Conservation (phyloP, 1,140 invertebrate species). For the Thrips palmi region DNA sequence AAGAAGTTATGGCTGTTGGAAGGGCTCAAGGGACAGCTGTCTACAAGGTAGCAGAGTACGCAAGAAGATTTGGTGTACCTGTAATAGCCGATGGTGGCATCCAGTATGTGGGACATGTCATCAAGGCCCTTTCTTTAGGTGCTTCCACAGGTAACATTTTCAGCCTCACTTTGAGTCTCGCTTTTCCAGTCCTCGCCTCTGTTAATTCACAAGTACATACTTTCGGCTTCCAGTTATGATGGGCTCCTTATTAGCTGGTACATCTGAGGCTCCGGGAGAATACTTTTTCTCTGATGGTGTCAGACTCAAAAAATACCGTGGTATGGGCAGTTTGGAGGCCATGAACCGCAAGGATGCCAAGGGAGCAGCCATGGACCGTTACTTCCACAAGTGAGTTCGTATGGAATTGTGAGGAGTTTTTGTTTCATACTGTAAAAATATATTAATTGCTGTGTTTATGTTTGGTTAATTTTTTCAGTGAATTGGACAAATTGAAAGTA, state of each 20-base stretch:
- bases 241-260: conserved; percentile 91
- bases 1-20: conserved; percentile 98
- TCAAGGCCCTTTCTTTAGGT: conserved; percentile 78
- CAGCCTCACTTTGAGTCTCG: no score
- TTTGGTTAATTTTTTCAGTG: conserved; percentile 28
- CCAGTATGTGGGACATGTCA: conserved; percentile 82
- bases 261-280: conserved; percentile 91
- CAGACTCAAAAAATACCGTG: conserved; percentile 90
- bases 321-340: conserved; percentile 96
- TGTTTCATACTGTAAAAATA: no score
- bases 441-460: no score
- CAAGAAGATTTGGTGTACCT: conserved; percentile 68
- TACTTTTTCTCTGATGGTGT: conserved; percentile 96
- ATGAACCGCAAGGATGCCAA: conserved; percentile 82
- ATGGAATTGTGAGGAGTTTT: no score
- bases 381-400: conserved; percentile 40
- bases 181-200: no score
- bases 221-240: no score
- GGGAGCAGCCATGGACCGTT: conserved; percentile 58
- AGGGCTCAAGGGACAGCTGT: conserved; percentile 82
- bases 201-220: conserved; percentile 22
- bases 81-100: conserved; percentile 97
- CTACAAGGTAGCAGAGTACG: conserved; percentile 81
- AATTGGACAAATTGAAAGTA: conserved; percentile 86
- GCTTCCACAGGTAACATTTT: conserved; percentile 57